Conservation (phyloP, 1,140 invertebrate species). For the Dreissena rostriformis region DNA sequence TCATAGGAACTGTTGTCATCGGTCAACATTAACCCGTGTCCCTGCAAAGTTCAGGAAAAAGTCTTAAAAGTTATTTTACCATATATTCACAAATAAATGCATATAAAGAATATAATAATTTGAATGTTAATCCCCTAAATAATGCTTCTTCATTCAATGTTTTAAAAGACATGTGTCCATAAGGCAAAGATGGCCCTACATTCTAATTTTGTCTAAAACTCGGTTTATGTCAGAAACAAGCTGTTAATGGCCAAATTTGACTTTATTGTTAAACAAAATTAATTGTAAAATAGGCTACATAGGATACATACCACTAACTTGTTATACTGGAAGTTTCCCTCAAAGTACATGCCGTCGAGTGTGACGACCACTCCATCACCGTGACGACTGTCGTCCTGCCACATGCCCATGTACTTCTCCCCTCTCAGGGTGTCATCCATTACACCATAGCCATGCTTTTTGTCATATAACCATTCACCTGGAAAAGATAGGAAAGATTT, state of each 20-base stretch:
- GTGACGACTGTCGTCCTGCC: constrained; percentile 91
- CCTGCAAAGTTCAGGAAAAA: constrained; percentile 82
- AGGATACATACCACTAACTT: constrained; percentile 88
- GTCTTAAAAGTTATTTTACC: not conserved
- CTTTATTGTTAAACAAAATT: no score
- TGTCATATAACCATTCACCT: constrained; percentile 89
- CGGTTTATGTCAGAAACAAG: no score
- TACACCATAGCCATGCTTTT: constrained; percentile 92
- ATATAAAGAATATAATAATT: constrained; percentile 1
- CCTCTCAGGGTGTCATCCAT: constrained; percentile 91
- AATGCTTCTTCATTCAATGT: no score
- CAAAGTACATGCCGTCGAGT: constrained; percentile 94
- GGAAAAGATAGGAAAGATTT: not conserved
- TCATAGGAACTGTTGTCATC: constrained; percentile 95
- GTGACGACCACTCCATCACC: constrained; percentile 93
- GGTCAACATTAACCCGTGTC: constrained; percentile 92
- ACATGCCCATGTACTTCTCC: constrained; percentile 94
- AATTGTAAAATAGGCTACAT: no score
- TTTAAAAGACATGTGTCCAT: no score
- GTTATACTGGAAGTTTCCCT: constrained; percentile 91
- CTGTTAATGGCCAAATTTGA: no score
- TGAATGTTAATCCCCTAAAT: no score
- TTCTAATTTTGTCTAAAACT: no score
- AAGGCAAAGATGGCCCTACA: no score
- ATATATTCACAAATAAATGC: constrained; percentile 4